Base-by-base conservation (phyloP, 2,797 vertebrate species). In the Valencia hispanica region DNA sequence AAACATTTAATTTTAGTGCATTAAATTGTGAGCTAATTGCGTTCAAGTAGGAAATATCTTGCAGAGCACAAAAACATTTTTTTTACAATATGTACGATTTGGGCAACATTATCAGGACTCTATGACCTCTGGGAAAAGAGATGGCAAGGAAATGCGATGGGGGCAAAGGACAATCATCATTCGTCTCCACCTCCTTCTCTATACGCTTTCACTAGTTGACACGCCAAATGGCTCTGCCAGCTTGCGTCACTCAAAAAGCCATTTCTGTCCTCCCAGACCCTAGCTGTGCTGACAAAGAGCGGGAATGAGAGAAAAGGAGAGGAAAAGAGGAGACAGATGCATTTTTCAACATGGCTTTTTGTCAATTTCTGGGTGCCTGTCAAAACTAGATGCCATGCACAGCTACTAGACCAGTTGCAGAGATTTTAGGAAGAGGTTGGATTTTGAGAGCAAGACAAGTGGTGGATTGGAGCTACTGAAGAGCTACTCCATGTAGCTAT, bases 231-330 rank as follows among this genome's bases (percentile, higher is more conserved):
- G 84, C 87, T 90, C 70, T 81, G 87, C 88, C 91, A 87, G 88
- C 81, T 90, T 65, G 75, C 93, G 93, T 94, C 94, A 93, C 91
- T 95, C 93, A 95, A 93, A 95, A 93, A 93, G 91, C 91, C 94
- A 93, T 95, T 94, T 93, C 88, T 94, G 92, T 91, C 91, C 89
- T 90, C 87, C 84, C 87, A 84, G 79, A 76, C 83, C 48, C 73
- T 80, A 86, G 80, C 88, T 75, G 80, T 69, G 86, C 83, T 93
- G 91, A 94, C 91, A 85, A 88, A 93, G 80, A 86, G 88, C 86
- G 73, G 78, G 86, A 87, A 85, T 51, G 68, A 84, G 68, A 69
- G 77, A 50, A 82, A 75, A 51, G 61, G 47, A 71, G 36, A 61
- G 72, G 78, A 72, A 84, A 84, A 81, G 78, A 77, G 79, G 75